Percentiles rank a stretch among this genome's conserved stretches.
phyloP scores from a whole-genome alignment of 1,140 invertebrate genomes.

The Sipha flava region DNA sequence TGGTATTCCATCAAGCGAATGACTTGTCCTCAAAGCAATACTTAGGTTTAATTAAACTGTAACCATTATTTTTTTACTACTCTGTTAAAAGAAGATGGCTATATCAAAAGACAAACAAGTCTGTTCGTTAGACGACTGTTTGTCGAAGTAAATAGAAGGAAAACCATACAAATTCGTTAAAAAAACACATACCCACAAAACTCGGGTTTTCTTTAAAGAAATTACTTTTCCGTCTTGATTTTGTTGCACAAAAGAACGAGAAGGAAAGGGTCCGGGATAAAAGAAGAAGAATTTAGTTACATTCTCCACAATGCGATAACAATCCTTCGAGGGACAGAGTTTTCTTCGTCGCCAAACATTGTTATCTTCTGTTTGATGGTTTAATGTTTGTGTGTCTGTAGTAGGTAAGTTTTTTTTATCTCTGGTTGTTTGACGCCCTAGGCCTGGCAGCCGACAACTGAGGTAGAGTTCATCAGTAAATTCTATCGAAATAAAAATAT shows the following conservation, averaged over 20 bases:
- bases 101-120: slow-evolving; percentile 26
- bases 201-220: slow-evolving; percentile 22
- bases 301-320: slow-evolving; percentile 28
- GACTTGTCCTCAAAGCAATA: neutral
- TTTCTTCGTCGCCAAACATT: slow-evolving; percentile 25
- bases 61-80: neutral
- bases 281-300: slow-evolving; percentile 29
- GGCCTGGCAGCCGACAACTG: neutral
- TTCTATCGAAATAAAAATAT: neutral
- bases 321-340: slow-evolving; percentile 26
- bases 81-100: neutral
- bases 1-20: neutral
- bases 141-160: slow-evolving; percentile 7
- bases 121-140: slow-evolving; percentile 29
- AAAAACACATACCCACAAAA: neutral
- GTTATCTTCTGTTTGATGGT: slow-evolving; percentile 30
- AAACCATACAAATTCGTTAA: slow-evolving; percentile 22
- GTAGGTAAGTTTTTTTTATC: slow-evolving; percentile 8
- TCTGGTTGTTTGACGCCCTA: neutral
- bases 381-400: slow-evolving; percentile 3
- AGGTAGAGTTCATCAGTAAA: neutral
- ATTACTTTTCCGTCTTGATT: slow-evolving; percentile 27
- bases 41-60: slow-evolving; percentile 27
- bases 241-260: slow-evolving; percentile 22
- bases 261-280: neutral